These are phyloP conservation scores for Arenaria interpres DNA, from an alignment of 2,113 vertebrate genomes.

Conservation along the genomic window DNA sequence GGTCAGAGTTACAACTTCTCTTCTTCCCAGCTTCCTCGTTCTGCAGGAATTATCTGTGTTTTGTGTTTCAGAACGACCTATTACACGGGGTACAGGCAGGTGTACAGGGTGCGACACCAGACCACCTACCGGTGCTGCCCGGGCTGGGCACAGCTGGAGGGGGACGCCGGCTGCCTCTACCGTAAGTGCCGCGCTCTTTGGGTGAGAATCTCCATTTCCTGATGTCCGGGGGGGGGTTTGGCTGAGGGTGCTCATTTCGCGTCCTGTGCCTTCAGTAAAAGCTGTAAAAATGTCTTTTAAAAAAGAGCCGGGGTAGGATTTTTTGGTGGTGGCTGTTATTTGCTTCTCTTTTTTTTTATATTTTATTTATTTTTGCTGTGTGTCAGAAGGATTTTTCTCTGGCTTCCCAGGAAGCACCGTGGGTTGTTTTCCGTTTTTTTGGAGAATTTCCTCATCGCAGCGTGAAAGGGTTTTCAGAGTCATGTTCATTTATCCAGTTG, in stretches of 20 bases:
- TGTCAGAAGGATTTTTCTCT: not conserved
- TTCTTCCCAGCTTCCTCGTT: rapidly evolving
- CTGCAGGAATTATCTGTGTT: not conserved
- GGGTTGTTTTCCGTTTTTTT: rapidly evolving
- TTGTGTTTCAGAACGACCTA: slow-evolving; percentile 81
- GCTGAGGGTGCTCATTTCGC: not conserved
- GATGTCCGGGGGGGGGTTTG: rapidly evolving
- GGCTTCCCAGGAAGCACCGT: not conserved
- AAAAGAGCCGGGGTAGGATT: not conserved
- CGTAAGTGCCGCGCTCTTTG: slow-evolving; percentile 73
- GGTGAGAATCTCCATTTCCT: rapidly evolving
- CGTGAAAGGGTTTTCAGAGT: not conserved
- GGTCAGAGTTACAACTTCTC: too few relatives aligned
- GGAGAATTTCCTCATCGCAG: not conserved
- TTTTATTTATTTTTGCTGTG: not conserved
- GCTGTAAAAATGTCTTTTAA: not conserved
- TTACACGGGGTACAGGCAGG: slow-evolving; percentile 83
- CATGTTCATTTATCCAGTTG: not conserved
- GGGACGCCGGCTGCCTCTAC: slow-evolving; percentile 84
- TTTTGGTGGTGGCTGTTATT: not conserved
- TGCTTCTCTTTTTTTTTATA: not conserved
- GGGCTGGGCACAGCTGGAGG: slow-evolving; percentile 85
- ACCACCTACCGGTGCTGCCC: slow-evolving; percentile 84
- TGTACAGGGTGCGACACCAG: slow-evolving; percentile 78
- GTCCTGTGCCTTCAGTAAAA: not conserved